Evolutionary conservation across 2,888 invertebrate species (phyloP), one percentile per base, ranked within the genome.

Genomic region (Tetragonisca angustula): DNA sequence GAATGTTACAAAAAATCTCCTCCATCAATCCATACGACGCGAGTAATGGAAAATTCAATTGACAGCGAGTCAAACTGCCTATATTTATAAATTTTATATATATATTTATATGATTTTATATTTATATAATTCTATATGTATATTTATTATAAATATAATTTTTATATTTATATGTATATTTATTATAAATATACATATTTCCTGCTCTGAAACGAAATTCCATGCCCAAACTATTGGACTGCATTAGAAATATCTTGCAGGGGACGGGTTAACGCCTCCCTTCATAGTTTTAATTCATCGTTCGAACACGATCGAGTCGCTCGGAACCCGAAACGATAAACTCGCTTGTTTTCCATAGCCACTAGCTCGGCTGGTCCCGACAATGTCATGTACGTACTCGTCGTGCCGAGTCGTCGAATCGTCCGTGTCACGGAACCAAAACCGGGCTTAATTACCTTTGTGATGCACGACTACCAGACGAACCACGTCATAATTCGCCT

Each of bases 271-370:
- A 85, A 84, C 87, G 86, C 85, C 89, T 89, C 85, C 82, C 83
- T 88, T 88, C 88, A 88, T 88, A 73, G 76, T 84, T 87, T 80
- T 87, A 88, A 90, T 91, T 90, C 87, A 85, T 79, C 74, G 72
- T 73, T 56, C 52, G 80, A 75, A 82, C 59, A 73, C 72, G 72
- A 43, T 43, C 43, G 43, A 78, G 43, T 24, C 71, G 9, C 27
- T 61, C 49, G 54, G 54, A 49, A 61, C 72, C 56, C 15, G 49
- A 27, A 24, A 49, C 61, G 61, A 72, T 49, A 72, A 72, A 72
- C 61, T 15, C 61, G 61, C 72, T 72, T 49, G 79, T 84, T 86
- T 79, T 77, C 59, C 21, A 32, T 62, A 43, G 61, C 67, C n/a
- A 72, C 62, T 43, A 74, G 72, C 71, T 74, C 67, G 67, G 65